Evolutionary conservation across 1,140 invertebrate genomes (phyloP).

Genomic region (Cydia splendana): DNA sequence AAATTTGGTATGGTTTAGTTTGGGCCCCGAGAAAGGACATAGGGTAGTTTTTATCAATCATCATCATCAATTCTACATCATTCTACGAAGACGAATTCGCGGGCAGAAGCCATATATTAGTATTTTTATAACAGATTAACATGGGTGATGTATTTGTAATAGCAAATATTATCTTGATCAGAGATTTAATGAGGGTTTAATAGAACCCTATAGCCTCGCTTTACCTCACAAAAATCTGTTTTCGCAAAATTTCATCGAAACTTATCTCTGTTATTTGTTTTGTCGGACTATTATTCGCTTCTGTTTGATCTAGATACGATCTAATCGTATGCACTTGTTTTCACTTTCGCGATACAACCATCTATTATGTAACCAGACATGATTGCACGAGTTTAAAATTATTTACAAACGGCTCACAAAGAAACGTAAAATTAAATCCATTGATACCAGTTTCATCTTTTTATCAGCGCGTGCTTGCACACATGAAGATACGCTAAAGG

Average conservation of each 20-base stretch:
- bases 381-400: neutral
- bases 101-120: too few relatives aligned
- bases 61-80: too few relatives aligned
- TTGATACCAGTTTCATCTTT: too few relatives aligned
- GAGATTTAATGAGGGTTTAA: too few relatives aligned
- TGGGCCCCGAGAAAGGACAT: too few relatives aligned
- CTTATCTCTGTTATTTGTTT: constrained; percentile 12
- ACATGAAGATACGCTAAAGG: too few relatives aligned
- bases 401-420: neutral
- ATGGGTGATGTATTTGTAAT: neutral
- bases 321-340: constrained; percentile 2
- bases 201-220: neutral
- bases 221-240: neutral
- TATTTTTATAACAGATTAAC: too few relatives aligned
- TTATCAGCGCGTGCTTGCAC: too few relatives aligned
- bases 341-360: neutral
- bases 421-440: too few relatives aligned
- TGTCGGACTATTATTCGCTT: neutral
- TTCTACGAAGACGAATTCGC: too few relatives aligned
- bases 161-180: neutral
- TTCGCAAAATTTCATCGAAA: neutral
- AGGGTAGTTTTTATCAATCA: too few relatives aligned
- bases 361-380: constrained; percentile 4
- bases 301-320: constrained; percentile 15
- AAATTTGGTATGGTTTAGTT: too few relatives aligned